Base-by-base conservation (phyloP, 2,888 invertebrate species). In the Lycia hirtaria region DNA sequence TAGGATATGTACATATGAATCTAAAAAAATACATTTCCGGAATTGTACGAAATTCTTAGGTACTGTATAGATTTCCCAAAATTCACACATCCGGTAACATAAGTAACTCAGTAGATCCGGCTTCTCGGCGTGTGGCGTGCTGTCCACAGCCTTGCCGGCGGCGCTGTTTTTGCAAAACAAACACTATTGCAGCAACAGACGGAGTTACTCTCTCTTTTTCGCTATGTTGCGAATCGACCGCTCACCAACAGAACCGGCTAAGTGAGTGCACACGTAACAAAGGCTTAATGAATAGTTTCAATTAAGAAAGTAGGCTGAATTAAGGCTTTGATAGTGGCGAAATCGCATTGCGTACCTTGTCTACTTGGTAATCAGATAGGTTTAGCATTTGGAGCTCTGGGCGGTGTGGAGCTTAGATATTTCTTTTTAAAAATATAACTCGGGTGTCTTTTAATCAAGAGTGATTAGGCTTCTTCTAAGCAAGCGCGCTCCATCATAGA, bases 161-260 rank as follows among this genome's bases (percentile, higher is more conserved):
- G 87, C 87, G 73, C 63, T 76, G 81, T 84, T 84, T 86, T 83
- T 84, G 85, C 87, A 85, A 87, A 87, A 84, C 84, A 83, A 79
- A 80, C 73, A 74, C 59, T 73, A 74, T 88, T 87, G 81, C 88
- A 78, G 81, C 81, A 84, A 75, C 64, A 73, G 68, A 65, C 71
- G 73, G 65, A 66, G 69, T 69, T 72, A 76, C 83, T 85, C 82
- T 82, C 81, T 80, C 80, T 81, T 80, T 81, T 72, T 69, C 68
- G 70, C 67, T 69, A 62, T 70, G 64, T 76, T 76, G 72, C 75
- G 69, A 78, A 71, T 71, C 49, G 74, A 69, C 71, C 51, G 68
- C 67, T 65, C 67, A 64, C 66, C 72, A 65, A 62, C 37, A 56
- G n/a, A 63, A 65, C 63, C 63, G 60, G 60, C 52, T 57, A 33